These are phyloP conservation scores for Apotomis betuletana DNA, from an alignment of 2,888 invertebrate species.

Conservation along the genomic window DNA sequence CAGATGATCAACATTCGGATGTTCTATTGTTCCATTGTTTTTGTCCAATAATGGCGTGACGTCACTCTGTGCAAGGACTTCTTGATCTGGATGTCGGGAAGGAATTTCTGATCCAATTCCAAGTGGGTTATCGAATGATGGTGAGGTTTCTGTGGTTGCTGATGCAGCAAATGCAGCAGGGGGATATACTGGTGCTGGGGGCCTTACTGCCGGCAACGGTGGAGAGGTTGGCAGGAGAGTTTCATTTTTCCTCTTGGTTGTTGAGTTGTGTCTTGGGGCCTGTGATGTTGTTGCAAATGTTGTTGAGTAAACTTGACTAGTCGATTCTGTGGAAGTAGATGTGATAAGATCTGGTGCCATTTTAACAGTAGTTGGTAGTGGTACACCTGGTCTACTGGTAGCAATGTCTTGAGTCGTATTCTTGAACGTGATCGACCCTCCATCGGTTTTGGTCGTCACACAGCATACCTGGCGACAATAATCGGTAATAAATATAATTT, in stretches of 20 bases:
- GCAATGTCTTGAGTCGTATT: constrained; percentile 18
- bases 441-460: constrained; percentile 26
- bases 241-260: not conserved
- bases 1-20: not conserved
- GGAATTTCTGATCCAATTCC: not conserved
- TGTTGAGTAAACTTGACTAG: constrained; percentile 19
- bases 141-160: not conserved
- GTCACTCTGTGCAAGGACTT: not conserved
- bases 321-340: not conserved
- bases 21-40: constrained; percentile 1
- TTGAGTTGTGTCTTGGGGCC: not conserved
- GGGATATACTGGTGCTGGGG: not conserved
- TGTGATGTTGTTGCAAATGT: not conserved
- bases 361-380: constrained; percentile 2
- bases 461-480: constrained; percentile 41
- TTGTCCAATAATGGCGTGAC: not conserved
- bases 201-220: not conserved
- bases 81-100: not conserved
- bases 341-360: constrained; percentile 19
- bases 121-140: constrained; percentile 19
- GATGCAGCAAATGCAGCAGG: not conserved
- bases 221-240: not conserved
- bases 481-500: not conserved
- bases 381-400: constrained; percentile 11
- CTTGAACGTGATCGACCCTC: constrained; percentile 14